phyloP scores from a whole-genome alignment of 1,140 invertebrate genomes.

The Colletes gigas region DNA sequence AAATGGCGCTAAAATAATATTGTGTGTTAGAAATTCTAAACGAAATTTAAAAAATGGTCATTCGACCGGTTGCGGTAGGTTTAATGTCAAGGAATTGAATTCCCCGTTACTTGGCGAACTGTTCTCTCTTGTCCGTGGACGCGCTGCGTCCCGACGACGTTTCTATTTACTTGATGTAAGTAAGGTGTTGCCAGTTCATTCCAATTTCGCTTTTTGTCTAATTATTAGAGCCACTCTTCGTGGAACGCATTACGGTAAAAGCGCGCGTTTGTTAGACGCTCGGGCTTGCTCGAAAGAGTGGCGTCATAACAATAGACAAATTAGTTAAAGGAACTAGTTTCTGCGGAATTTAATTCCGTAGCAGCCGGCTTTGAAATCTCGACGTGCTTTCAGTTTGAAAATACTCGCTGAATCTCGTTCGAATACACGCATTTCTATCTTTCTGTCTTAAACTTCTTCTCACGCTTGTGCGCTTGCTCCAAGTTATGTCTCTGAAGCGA shows the following conservation, averaged over 20 bases:
- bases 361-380: slow-evolving; percentile 14
- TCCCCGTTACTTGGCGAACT: neutral
- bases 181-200: neutral
- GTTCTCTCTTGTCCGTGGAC: too few species aligned
- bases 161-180: neutral
- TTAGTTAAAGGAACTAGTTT: slow-evolving; percentile 18
- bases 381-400: slow-evolving; percentile 3
- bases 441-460: neutral
- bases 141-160: neutral
- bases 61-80: too few species aligned
- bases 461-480: neutral
- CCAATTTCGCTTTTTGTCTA: neutral
- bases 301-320: slow-evolving; percentile 24
- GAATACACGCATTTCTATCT: neutral
- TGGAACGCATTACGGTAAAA: slow-evolving; percentile 24
- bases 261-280: slow-evolving; percentile 11
- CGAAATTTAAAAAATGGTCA: too few species aligned
- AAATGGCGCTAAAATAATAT: too few species aligned
- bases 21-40: too few species aligned
- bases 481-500: neutral
- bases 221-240: neutral
- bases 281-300: neutral
- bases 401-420: slow-evolving; percentile 16
- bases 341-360: slow-evolving; percentile 35
- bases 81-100: neutral